Base-by-base conservation (phyloP, 1,140 invertebrate species). In the Rhagoletis pomonella region DNA sequence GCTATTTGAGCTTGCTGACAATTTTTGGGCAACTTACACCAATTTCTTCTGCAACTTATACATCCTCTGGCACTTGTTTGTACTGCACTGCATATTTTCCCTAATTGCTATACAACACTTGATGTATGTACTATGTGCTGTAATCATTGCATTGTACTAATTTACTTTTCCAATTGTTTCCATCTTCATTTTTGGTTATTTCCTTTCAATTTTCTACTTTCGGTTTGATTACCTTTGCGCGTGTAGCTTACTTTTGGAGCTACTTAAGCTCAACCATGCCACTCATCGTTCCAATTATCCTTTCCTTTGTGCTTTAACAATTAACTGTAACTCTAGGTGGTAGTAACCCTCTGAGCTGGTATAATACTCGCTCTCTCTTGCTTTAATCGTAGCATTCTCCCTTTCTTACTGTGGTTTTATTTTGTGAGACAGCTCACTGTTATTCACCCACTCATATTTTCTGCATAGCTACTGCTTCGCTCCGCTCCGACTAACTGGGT, bases 161-260 rank as follows among this genome's bases (percentile, higher is more conserved):
- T 81, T 81, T 81, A n/a, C 9, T 50, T 81, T 81, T 81, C 73
- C 55, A 81, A 81, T 81, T 81, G 73, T 81, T 81, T 81, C 4
- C 3, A 0, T 5, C 39, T 67, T 67, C 29, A 0, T 67, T n/a
- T 39, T 73, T n/a, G 12, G 42, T 77, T 47, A 12, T 42, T 81
- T 3, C 7, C 55, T 55, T 81, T 55, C 0, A 3, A 7, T 19
- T 55, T 55, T 10, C 73, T 81, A 10, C 73, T 55, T 44, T 81
- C n/a, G n/a, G 19, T 55, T 81, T 19, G 44, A 50, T 81, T 81
- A n/a, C 6, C n/a, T 44, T 73, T 81, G 9, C 17, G 44, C 73
- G 19, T 55, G 73, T 9, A 58, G 73, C 29, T 29, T 42, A 50
- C n/a, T 55, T 55, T 81, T 10, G 55, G 47, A 81, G 47, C 17